phyloP scores from a whole-genome alignment of 1,140 invertebrate genomes.

The Panonychus citri region DNA sequence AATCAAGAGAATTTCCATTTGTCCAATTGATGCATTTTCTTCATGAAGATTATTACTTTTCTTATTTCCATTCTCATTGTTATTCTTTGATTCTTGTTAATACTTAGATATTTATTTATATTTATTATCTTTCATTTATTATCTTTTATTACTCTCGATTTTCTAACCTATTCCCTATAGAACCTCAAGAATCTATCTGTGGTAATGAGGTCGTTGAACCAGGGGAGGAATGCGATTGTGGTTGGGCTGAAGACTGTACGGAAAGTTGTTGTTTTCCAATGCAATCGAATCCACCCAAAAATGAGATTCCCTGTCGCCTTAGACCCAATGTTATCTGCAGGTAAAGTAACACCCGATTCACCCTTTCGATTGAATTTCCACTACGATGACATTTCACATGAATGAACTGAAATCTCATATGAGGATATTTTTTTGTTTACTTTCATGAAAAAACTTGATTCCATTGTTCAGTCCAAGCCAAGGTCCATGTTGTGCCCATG shows the following conservation, averaged over 20 bases:
- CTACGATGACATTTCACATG: too few relatives aligned
- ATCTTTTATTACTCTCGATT: neutral
- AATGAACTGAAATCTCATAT: too few relatives aligned
- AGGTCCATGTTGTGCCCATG: conserved; percentile 79
- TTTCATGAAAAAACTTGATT: too few relatives aligned
- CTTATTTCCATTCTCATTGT: neutral
- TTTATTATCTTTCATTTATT: neutral
- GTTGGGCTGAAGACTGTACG: conserved; percentile 82
- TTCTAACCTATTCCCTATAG: conserved; percentile 23
- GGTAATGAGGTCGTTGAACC: conserved; percentile 89
- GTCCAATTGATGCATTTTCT: conserved; percentile 8
- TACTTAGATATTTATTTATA: too few relatives aligned
- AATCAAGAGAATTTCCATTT: too few relatives aligned
- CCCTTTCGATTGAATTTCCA: too few relatives aligned
- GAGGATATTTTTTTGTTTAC: too few relatives aligned
- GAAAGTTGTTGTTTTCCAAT: conserved; percentile 83
- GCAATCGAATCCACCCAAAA: conserved; percentile 25
- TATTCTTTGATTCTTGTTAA: too few relatives aligned
- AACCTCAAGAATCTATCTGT: conserved; percentile 69
- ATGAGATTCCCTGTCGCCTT: conserved; percentile 7
- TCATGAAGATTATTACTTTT: neutral
- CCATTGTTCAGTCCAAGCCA: conserved; percentile 24
- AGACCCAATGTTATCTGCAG: conserved; percentile 16
- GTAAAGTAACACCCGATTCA: conserved; percentile 6
- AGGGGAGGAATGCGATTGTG: conserved; percentile 93